Evolutionary conservation across 2,797 vertebrate genomes (phyloP).

Genomic region (Arremon aurantiirostris): DNA sequence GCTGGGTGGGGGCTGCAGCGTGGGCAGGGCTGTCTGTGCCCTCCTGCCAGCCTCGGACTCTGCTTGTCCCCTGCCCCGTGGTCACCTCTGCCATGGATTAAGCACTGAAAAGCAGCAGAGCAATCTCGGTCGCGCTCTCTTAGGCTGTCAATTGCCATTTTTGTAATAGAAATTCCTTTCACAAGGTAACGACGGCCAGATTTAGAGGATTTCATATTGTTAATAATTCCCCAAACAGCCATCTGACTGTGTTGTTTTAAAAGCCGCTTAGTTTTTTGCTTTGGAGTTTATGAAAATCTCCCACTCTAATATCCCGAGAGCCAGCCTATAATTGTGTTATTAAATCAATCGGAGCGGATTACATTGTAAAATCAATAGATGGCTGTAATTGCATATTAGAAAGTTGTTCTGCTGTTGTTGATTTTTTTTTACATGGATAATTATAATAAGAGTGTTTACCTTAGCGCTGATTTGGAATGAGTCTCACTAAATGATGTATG

Average conservation of each 20-base stretch:
- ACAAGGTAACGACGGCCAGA: constrained; percentile 74
- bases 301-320: constrained; percentile 85
- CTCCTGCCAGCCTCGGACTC: background rate
- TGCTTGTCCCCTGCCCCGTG: accelerated
- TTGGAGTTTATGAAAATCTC: constrained; percentile 92
- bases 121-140: background rate
- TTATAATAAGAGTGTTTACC: constrained; percentile 96
- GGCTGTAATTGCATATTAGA: constrained; percentile 95
- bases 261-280: constrained; percentile 75
- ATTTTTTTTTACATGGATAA: constrained; percentile 87
- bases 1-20: background rate
- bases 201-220: constrained; percentile 71
- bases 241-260: constrained; percentile 71
- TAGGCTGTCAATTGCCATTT: constrained; percentile 55
- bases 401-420: constrained; percentile 79
- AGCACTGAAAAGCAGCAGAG: background rate
- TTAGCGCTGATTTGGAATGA: constrained; percentile 89
- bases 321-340: constrained; percentile 87
- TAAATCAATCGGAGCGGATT: constrained; percentile 91
- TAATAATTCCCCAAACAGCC: constrained; percentile 71
- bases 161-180: constrained; percentile 65
- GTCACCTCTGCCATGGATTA: background rate
- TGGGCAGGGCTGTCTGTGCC: background rate
- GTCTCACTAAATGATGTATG: constrained; percentile 68
- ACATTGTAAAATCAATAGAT: constrained; percentile 90